phyloP scores from a whole-genome alignment of 2,797 vertebrate species.

The Dryobates pubescens region DNA sequence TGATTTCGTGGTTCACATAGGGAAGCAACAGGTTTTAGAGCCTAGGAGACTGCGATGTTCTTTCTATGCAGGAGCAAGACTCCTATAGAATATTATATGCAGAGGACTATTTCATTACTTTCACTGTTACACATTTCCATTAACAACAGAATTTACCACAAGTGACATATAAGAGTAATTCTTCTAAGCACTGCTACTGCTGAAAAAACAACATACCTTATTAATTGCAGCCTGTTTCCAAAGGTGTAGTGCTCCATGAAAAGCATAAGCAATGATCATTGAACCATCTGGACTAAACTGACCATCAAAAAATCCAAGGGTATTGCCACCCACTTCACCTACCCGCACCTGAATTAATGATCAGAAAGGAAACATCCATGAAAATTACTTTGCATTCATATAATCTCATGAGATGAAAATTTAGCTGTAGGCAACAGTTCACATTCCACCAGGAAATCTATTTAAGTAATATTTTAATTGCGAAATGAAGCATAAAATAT shows the following conservation, averaged over 20 bases:
- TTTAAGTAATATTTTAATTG: constrained; percentile 46
- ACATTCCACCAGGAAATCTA: constrained; percentile 57
- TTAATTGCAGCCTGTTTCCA: constrained; percentile 85
- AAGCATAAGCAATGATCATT: constrained; percentile 92
- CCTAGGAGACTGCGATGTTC: neutral
- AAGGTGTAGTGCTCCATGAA: constrained; percentile 94
- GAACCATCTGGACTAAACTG: constrained; percentile 92
- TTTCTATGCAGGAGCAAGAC: neutral
- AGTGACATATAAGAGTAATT: neutral
- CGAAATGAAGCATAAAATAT: neutral
- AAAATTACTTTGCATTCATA: neutral
- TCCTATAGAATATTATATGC: neutral
- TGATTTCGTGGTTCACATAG: neutral
- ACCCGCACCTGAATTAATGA: constrained; percentile 88
- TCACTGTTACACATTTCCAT: neutral
- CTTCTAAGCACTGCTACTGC: neutral
- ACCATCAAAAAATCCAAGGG: constrained; percentile 94
- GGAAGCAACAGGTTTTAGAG: neutral
- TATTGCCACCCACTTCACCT: constrained; percentile 98
- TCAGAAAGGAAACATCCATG: constrained; percentile 10
- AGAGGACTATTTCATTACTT: neutral
- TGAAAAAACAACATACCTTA: constrained; percentile 74
- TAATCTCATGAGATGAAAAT: neutral
- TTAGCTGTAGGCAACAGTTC: constrained; percentile 6
- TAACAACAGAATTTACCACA: neutral